phyloP scores from a whole-genome alignment of 2,888 invertebrate genomes.

The Nemotelus nigrinus region DNA sequence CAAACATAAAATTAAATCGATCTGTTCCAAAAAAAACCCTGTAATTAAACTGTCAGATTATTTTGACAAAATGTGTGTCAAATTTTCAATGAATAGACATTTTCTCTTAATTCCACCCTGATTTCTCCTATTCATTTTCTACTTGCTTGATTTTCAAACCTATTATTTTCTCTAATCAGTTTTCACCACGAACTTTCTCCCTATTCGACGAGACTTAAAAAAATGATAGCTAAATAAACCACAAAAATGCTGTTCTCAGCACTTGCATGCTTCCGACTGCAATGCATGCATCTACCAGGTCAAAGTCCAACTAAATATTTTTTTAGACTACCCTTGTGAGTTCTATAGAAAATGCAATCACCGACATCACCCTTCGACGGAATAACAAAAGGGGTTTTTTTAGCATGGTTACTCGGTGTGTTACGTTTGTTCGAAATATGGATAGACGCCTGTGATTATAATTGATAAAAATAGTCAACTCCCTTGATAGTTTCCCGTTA shows the following conservation, averaged over 20 bases:
- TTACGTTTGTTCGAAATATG: not conserved
- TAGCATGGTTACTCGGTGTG: not conserved
- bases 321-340: not conserved
- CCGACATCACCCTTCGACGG: not conserved
- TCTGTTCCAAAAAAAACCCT: not conserved
- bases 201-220: no score
- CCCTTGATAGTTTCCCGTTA: constrained; percentile 8
- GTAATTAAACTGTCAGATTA: constrained; percentile 44
- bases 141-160: not conserved
- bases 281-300: not conserved
- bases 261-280: not conserved
- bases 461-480: constrained; percentile 25
- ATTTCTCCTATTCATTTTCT: constrained; percentile 12
- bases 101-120: not conserved
- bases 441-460: constrained; percentile 24
- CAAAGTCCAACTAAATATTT: not conserved
- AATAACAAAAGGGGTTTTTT: constrained; percentile 31
- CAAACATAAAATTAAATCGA: no score
- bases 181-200: constrained; percentile 1
- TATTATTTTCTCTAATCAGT: constrained; percentile 23
- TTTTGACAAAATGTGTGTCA: constrained; percentile 44
- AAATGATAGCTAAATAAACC: constrained; percentile 22
- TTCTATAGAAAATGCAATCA: not conserved
- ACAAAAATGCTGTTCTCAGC: not conserved
- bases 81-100: constrained; percentile 16